A percentile compares a stretch with the other conserved stretches of the same genome.
phyloP scores from a whole-genome alignment of 2,888 invertebrate genomes.

The Ichneumoninae sp. region DNA sequence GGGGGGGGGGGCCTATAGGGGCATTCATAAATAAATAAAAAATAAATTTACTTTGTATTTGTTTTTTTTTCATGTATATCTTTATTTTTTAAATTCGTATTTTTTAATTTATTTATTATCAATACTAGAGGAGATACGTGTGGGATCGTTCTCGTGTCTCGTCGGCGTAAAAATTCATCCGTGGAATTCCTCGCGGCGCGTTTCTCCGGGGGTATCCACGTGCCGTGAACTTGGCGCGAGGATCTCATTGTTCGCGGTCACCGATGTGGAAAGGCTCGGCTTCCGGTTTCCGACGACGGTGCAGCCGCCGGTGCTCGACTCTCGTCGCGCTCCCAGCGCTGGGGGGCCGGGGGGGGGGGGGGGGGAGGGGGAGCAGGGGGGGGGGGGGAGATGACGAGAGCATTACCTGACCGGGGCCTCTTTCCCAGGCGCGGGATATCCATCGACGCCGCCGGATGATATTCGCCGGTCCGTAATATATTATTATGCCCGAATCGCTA shows the following conservation, averaged over 20 bases:
- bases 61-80: background rate
- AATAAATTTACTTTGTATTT: background rate
- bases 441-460: slow-evolving; percentile 6
- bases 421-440: background rate
- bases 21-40: too few species aligned
- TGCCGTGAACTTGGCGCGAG: slow-evolving; percentile 71
- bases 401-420: background rate
- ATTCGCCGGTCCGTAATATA: background rate
- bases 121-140: background rate
- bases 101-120: background rate
- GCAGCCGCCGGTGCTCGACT: slow-evolving; percentile 54
- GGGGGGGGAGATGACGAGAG: background rate
- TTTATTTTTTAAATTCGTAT: background rate
- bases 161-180: slow-evolving; percentile 6
- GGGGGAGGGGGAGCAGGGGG: too few species aligned
- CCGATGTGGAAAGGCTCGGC: slow-evolving; percentile 80
- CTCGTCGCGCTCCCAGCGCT: slow-evolving; percentile 39
- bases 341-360: background rate
- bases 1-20: too few species aligned
- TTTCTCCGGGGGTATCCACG: slow-evolving; percentile 46
- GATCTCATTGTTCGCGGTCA: slow-evolving; percentile 81
- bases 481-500: background rate
- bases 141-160: background rate
- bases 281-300: slow-evolving; percentile 78
- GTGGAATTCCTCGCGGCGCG: slow-evolving; percentile 30